A percentile compares a stretch with the other conserved stretches of the same genome.
Evolutionary conservation across 2,113 vertebrate genomes (phyloP).

Genomic region (Pygoscelis adeliae): DNA sequence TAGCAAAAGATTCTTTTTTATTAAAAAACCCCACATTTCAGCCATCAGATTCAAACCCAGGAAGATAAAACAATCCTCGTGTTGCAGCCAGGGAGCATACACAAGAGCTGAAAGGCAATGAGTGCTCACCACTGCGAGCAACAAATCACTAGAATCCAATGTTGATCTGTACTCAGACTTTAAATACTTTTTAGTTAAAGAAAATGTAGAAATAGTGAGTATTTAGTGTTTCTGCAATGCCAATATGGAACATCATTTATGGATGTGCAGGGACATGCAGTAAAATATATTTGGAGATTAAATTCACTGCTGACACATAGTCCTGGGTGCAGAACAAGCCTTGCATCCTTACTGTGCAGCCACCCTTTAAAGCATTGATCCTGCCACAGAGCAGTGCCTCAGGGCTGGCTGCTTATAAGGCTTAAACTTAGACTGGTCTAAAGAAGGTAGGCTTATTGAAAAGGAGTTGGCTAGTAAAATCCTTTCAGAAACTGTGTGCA

Average conservation of each 20-base stretch:
- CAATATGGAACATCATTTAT: background rate
- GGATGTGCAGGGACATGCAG: background rate
- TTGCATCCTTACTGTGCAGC: background rate
- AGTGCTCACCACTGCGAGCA: background rate
- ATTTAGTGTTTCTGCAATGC: background rate
- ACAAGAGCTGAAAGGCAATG: background rate
- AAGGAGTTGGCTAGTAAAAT: background rate
- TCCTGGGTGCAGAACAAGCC: background rate
- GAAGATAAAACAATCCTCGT: background rate
- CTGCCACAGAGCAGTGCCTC: background rate
- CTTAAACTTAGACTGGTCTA: background rate
- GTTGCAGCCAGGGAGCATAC: background rate
- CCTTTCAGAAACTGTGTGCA: background rate
- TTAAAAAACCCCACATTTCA: background rate
- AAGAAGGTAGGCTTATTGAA: background rate
- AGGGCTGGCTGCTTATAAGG: background rate
- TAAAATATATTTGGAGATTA: background rate
- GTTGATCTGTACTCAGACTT: background rate
- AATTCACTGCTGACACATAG: background rate
- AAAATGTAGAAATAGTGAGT: background rate
- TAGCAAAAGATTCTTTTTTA: background rate
- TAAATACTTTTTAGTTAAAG: background rate
- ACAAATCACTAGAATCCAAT: background rate
- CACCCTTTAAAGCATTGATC: background rate
- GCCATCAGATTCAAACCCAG: background rate